These are phyloP conservation scores for Baccha elongata DNA, from an alignment of 2,888 invertebrate species.

Conservation along the genomic window DNA sequence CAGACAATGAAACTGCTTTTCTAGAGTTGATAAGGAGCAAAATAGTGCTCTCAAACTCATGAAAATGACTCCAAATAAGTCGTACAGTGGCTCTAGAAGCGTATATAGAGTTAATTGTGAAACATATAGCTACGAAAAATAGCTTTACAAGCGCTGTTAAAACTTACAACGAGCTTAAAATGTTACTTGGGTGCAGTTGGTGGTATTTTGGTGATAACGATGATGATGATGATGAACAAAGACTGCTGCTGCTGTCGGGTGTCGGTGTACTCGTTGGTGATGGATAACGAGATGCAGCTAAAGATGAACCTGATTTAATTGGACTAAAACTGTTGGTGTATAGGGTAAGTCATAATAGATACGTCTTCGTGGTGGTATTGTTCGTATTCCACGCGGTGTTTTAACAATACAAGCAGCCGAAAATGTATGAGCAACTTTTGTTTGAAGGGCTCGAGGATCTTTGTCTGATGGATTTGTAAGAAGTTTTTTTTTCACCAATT, in stretches of 20 bases:
- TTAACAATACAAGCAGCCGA: constrained; percentile 78
- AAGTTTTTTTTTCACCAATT: constrained; percentile 85
- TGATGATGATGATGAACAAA: constrained; percentile 78
- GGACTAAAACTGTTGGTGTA: constrained; percentile 80
- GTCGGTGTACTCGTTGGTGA: constrained; percentile 80
- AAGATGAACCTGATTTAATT: constrained; percentile 77
- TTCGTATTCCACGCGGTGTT: constrained; percentile 77
- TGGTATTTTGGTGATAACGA: constrained; percentile 51
- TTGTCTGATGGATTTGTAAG: constrained; percentile 88
- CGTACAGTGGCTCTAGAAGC: too few relatives aligned
- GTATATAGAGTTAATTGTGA: too few relatives aligned
- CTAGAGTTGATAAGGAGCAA: too few relatives aligned
- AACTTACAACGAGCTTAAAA: too few relatives aligned
- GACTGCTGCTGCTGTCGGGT: constrained; percentile 80
- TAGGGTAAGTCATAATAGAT: constrained; percentile 77
- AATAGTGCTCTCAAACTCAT: too few relatives aligned
- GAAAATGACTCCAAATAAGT: too few relatives aligned
- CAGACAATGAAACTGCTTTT: too few relatives aligned
- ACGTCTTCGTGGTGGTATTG: constrained; percentile 77
- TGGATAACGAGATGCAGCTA: constrained; percentile 79
- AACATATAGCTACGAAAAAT: too few relatives aligned
- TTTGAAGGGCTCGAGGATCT: constrained; percentile 87
- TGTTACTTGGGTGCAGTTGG: too few relatives aligned
- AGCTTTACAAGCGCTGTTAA: too few relatives aligned
- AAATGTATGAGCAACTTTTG: constrained; percentile 85